Evolutionary conservation across 1,140 invertebrate species (phyloP), one percentile per base, ranked within the genome.

Genomic region (Artemia franciscana): DNA sequence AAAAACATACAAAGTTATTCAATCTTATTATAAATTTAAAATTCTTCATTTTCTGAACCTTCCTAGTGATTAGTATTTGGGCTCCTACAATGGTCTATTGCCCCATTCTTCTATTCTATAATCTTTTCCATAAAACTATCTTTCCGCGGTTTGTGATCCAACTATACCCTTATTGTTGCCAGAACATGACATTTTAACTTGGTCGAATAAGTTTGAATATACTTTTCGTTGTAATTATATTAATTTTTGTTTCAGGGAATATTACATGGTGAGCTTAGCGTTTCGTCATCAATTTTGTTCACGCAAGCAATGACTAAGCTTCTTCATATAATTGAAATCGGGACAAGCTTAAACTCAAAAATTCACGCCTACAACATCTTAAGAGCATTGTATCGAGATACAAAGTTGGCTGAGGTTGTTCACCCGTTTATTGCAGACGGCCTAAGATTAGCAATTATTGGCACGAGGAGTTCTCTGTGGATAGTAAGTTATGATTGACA

Each of bases 351-450:
- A 59, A 61, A 65, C 23, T 26, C 70, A 21, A 79, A 78, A 69
- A 83, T 84, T 51, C 91, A 94, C 75, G 79, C 84, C 5, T 71
- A 92, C 63, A 93, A 95, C 74, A 86, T 94, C 62, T 74, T 95
- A 58, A 74, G 90, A 66, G 82, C 84, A 0, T 71, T 95, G 26
- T 89, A 82, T 68, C 78, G 83, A 60, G 83, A 91, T 71, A 79
- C 81, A 26, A 76, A 82, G 62, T 74, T 95, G 9, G 80, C 82
- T 25, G 85, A 89, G 63, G 71, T 79, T 63, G 80, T 88, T 0
- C 78, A 79, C 57, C 75, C 79, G 7, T 91, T 83, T 73, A 78
- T 90, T 18, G 79, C 80, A 2, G 74, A 80, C 59, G 86, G 82
- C 61, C 73, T 93, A 1, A 77, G 80, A 66, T 78, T 82, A 7